A percentile compares a stretch with the other conserved stretches of the same genome.
Evolutionary conservation across 1,140 invertebrate species (phyloP).

Genomic region (Aradophagus sp.): DNA sequence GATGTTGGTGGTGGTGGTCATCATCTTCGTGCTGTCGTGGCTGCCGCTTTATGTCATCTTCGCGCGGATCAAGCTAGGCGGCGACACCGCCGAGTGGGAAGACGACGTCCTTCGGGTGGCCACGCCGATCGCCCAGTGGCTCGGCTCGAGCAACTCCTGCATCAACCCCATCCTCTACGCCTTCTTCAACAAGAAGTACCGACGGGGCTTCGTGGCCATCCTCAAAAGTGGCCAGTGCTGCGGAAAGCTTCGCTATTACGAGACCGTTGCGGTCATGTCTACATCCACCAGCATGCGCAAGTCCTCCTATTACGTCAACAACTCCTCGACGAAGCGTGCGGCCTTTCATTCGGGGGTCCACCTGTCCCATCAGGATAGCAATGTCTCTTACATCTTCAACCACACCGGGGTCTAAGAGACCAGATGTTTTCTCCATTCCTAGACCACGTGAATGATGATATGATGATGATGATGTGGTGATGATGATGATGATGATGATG

Average conservation of each 20-base stretch:
- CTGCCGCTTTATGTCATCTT: constrained; percentile 78
- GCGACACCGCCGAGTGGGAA: constrained; percentile 81
- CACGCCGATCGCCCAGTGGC: constrained; percentile 95
- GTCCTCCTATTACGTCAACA: constrained; percentile 84
- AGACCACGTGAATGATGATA: background rate
- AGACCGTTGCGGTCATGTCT: constrained; percentile 87
- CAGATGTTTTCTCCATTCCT: background rate
- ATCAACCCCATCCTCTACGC: constrained; percentile 99
- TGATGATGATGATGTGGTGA: constrained; percentile 3
- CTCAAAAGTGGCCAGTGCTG: constrained; percentile 89
- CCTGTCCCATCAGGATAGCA: constrained; percentile 80
- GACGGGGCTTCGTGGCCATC: constrained; percentile 93
- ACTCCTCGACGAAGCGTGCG: constrained; percentile 69
- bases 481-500: constrained; percentile 3
- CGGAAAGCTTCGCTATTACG: constrained; percentile 86
- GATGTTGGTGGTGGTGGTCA: constrained; percentile 96
- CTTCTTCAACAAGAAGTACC: constrained; percentile 97
- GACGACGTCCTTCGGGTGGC: constrained; percentile 87
- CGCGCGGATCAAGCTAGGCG: constrained; percentile 88
- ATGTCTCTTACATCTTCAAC: constrained; percentile 84
- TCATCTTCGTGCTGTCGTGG: constrained; percentile 84
- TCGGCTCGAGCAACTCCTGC: constrained; percentile 96
- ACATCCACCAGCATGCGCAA: constrained; percentile 87
- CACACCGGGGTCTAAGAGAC: constrained; percentile 75
- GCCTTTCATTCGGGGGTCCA: constrained; percentile 75